These are phyloP conservation scores for Perca fluviatilis DNA, from an alignment of 2,113 vertebrate species.

Conservation along the genomic window DNA sequence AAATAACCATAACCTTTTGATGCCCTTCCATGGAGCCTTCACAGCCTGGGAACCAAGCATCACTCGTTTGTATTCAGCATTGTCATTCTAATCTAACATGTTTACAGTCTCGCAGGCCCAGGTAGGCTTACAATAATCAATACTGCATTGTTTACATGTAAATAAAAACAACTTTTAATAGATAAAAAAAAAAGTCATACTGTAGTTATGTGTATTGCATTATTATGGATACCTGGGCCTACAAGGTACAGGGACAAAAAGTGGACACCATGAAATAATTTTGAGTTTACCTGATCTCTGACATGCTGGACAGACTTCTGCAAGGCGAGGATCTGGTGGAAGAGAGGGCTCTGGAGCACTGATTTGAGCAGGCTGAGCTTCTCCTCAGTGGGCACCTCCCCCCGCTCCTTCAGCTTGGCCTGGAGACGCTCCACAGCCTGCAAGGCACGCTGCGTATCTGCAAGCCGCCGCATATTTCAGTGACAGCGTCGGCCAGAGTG, in stretches of 20 bases:
- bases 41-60: not conserved
- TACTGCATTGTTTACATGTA: not conserved
- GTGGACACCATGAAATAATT: not conserved
- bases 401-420: constrained; percentile 92
- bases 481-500: constrained; percentile 60
- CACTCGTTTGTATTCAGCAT: not conserved
- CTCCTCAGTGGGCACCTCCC: constrained; percentile 92
- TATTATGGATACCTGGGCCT: not conserved
- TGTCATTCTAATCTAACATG: not conserved
- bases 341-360: constrained; percentile 97
- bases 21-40: not conserved
- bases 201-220: not conserved
- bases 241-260: not conserved
- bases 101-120: not conserved
- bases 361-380: constrained; percentile 93
- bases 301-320: constrained; percentile 94
- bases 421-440: constrained; percentile 97
- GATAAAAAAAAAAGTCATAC: not conserved
- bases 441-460: constrained; percentile 94
- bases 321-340: constrained; percentile 94
- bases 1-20: not conserved
- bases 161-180: not conserved
- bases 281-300: constrained; percentile 89
- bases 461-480: constrained; percentile 73
- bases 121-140: not conserved